Evolutionary conservation across 2,797 vertebrate genomes (phyloP), one percentile per base, ranked within the genome.

Genomic region (Microctenopoma steveboyesi): DNA sequence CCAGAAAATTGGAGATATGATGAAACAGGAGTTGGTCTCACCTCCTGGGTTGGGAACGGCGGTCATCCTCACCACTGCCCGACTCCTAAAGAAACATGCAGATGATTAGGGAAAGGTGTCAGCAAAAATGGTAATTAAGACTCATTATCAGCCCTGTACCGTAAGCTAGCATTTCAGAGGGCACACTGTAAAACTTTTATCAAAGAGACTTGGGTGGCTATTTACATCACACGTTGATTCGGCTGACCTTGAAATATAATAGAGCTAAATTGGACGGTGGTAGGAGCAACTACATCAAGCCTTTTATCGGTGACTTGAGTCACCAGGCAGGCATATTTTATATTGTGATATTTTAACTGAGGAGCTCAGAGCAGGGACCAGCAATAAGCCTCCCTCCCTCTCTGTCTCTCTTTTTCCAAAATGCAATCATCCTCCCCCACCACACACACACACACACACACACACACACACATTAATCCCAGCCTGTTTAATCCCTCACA

Each of bases 61-160:
- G 95, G 82, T 98, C 97, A 72, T 99, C 97, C 60, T 99, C 97
- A 76, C 95, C 95, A 18, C 97, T 98, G 85, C 96, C 96, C 39
- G 95, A 96, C 88, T 99, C 97, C 98, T 99, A 53, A 4, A 64
- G 55, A 78, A 3, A 48, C 5, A 74, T 40, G 78, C 15, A 59
- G 22, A 39, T 10, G 13, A 50, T 11, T 2, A 33, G 35, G 39
- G 39, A 42, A 59, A 16, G 13, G 16, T 14, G 50, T 28, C 14
- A 33, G 40, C 7, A 68, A 42, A 46, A 25, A 30, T 15, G 40
- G 5, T 1, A 43, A 46, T 72, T 39, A 40, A 49, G 25, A 57
- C 43, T 71, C 15, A 45, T 52, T 18, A 39, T 30, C 46, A 60
- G 49, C 42, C 50, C 25, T 11, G 7, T 1, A 43, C 16, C 10